A percentile compares a stretch with the other conserved stretches of the same genome.
Evolutionary conservation across 2,113 vertebrate species (phyloP).

Genomic region (Copsychus sechellarum): DNA sequence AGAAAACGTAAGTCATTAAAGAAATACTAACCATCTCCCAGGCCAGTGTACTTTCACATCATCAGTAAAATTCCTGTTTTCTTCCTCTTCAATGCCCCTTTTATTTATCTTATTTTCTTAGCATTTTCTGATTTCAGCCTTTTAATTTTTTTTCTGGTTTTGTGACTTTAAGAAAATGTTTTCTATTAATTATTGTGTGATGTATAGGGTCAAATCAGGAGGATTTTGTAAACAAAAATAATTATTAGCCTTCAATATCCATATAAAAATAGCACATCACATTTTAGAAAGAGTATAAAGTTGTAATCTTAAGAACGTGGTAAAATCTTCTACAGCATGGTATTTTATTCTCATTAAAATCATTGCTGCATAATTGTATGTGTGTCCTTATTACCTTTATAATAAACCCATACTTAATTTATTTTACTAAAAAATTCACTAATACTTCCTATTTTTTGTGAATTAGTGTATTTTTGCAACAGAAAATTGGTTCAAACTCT

Average conservation of each 20-base stretch:
- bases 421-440: not conserved
- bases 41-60: not conserved
- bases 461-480: not conserved
- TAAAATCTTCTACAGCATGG: not conserved
- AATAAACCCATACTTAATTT: not conserved
- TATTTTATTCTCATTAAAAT: conserved; percentile 35
- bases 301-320: not conserved
- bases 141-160: not conserved
- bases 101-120: not conserved
- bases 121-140: not conserved
- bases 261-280: not conserved
- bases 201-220: not conserved
- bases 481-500: not conserved
- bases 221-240: not conserved
- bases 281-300: not conserved
- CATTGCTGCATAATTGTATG: not conserved
- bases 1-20: not conserved
- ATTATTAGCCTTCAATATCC: not conserved
- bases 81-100: not conserved
- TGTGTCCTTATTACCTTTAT: not conserved
- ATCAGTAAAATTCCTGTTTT: not conserved
- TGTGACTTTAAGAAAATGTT: not conserved
- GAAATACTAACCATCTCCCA: not conserved
- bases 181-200: not conserved
- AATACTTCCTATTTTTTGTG: not conserved